Conservation (phyloP, 2,888 invertebrate genomes). For the Acheta domesticus region DNA sequence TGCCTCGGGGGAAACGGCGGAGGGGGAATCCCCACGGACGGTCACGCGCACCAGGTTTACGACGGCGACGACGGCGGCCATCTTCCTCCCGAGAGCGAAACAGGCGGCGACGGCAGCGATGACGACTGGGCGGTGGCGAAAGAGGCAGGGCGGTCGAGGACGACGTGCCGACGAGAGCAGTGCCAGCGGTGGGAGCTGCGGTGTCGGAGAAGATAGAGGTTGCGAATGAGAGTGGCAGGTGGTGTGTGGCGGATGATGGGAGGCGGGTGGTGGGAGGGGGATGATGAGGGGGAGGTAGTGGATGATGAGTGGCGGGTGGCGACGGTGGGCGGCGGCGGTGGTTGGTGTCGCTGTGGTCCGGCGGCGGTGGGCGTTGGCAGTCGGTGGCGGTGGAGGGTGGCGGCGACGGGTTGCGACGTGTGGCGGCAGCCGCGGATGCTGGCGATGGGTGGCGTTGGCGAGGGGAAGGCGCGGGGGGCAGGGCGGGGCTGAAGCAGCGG, state of each 20-base stretch:
- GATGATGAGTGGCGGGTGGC: background rate
- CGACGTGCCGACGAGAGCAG: background rate
- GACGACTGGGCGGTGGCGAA: background rate
- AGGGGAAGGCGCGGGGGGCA: too few relatives aligned
- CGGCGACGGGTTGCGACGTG: too few relatives aligned
- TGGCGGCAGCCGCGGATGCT: too few relatives aligned
- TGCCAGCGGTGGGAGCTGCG: background rate
- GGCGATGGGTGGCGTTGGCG: too few relatives aligned
- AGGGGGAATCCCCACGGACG: conserved; percentile 7
- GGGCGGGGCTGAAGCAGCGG: too few relatives aligned
- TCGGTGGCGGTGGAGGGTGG: too few relatives aligned
- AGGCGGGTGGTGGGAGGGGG: background rate
- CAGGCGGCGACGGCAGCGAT: background rate
- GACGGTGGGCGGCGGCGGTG: background rate
- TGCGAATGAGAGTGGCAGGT: background rate
- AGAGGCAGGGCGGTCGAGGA: background rate
- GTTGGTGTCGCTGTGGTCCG: background rate
- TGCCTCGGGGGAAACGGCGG: too few relatives aligned
- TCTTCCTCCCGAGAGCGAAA: background rate
- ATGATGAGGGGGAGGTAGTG: too few relatives aligned
- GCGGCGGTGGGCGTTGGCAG: background rate
- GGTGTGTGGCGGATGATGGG: background rate
- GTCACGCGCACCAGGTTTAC: background rate
- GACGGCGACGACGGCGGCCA: background rate
- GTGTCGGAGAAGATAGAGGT: background rate